A percentile compares a stretch with the other conserved stretches of the same genome.
Evolutionary conservation across 1,140 invertebrate genomes (phyloP).

Genomic region (Venustaconcha ellipsiformis): DNA sequence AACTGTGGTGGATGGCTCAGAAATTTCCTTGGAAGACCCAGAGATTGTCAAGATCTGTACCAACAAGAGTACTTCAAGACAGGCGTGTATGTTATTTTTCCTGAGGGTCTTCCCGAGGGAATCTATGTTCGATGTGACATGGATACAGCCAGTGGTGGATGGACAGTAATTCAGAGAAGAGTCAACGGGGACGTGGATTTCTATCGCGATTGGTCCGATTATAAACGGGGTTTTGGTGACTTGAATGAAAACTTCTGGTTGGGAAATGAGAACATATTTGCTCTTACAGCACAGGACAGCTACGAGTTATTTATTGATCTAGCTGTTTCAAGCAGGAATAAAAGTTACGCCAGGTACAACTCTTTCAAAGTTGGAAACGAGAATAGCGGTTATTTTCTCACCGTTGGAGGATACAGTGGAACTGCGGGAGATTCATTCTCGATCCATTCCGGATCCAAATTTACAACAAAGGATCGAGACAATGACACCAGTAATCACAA

Average conservation of each 20-base stretch:
- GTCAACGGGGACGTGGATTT: constrained; percentile 1
- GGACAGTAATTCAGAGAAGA: constrained; percentile 11
- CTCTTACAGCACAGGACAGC: neutral
- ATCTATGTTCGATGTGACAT: neutral
- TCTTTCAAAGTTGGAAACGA: neutral
- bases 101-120: neutral
- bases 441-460: neutral
- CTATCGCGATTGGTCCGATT: constrained; percentile 4
- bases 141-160: constrained; percentile 1
- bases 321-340: neutral
- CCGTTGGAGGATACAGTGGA: constrained; percentile 10
- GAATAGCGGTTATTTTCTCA: neutral
- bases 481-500: neutral
- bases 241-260: constrained; percentile 2
- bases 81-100: constrained; percentile 6
- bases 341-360: constrained; percentile 1
- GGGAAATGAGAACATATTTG: constrained; percentile 8
- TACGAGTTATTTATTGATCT: constrained; percentile 1
- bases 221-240: constrained; percentile 8
- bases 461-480: constrained; percentile 14
- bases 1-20: too few relatives aligned
- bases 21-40: neutral
- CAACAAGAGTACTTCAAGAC: neutral
- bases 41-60: constrained; percentile 8
- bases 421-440: neutral